Evolutionary conservation across 2,888 invertebrate genomes (phyloP).

Genomic region (Cremastinae sp.): DNA sequence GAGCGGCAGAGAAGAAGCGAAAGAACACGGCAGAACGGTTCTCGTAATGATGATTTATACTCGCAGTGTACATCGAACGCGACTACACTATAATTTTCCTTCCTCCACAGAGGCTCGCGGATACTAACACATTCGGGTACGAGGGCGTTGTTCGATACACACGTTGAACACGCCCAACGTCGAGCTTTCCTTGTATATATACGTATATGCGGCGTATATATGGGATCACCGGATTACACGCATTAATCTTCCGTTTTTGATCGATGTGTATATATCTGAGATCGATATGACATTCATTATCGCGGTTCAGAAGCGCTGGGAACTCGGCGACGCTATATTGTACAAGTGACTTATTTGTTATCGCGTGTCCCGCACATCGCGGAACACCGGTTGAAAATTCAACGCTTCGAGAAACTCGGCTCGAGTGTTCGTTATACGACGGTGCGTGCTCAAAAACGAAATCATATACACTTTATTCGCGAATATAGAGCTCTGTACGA

Average conservation of each 20-base stretch:
- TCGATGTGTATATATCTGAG: conserved; percentile 51
- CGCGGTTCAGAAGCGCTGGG: conserved; percentile 13
- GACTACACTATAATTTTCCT: conserved; percentile 60
- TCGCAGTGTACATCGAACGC: conserved; percentile 56
- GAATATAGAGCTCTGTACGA: too few species aligned
- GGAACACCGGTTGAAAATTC: conserved; percentile 30
- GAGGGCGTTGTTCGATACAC: not conserved
- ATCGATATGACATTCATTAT: conserved; percentile 62
- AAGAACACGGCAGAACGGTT: conserved; percentile 48
- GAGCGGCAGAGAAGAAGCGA: conserved; percentile 4
- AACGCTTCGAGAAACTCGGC: conserved; percentile 16
- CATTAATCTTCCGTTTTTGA: conserved; percentile 56
- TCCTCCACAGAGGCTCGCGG: conserved; percentile 21
- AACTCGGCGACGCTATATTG: not conserved
- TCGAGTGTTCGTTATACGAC: not conserved
- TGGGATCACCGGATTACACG: conserved; percentile 24
- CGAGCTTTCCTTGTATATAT: conserved; percentile 3
- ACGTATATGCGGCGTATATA: conserved; percentile 7
- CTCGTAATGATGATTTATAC: conserved; percentile 62
- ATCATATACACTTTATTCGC: conserved; percentile 43
- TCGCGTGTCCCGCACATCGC: conserved; percentile 50
- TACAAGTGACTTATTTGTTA: conserved; percentile 53
- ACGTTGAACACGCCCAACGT: not conserved
- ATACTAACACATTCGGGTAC: conserved; percentile 7
- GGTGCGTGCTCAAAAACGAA: conserved; percentile 35